Conservation (phyloP, 1,140 invertebrate genomes). For the Temnothorax longispinosus region DNA sequence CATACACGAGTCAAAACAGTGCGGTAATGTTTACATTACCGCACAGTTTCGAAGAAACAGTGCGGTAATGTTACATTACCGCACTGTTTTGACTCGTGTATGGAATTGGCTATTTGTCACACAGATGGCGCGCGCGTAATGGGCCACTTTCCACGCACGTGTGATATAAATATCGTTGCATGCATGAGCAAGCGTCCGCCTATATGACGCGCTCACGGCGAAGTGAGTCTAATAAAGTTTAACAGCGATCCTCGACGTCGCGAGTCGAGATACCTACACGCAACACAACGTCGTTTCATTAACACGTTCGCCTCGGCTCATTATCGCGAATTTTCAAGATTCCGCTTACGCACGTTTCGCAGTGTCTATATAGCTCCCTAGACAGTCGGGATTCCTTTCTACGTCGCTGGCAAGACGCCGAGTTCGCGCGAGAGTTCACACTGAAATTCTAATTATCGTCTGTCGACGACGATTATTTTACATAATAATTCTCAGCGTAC, state of each 20-base stretch:
- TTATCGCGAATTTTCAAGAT: slow-evolving; percentile 70
- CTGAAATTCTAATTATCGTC: slow-evolving; percentile 54
- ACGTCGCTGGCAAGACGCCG: slow-evolving; percentile 43
- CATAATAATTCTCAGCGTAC: slow-evolving; percentile 8
- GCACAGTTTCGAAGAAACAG: no score
- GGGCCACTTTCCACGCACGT: no score
- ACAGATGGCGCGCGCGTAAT: no score
- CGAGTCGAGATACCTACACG: slow-evolving; percentile 24
- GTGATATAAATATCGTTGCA: slow-evolving; percentile 17
- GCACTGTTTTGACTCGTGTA: no score
- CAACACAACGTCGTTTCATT: slow-evolving; percentile 62
- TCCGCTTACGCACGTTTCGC: slow-evolving; percentile 47
- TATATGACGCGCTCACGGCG: neutral
- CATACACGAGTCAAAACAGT: no score
- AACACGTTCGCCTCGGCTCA: slow-evolving; percentile 44
- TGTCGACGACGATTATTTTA: slow-evolving; percentile 5
- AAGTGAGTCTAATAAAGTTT: slow-evolving; percentile 33
- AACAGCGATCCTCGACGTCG: slow-evolving; percentile 50
- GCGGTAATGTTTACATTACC: no score
- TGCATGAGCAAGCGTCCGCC: neutral
- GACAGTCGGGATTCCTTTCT: slow-evolving; percentile 49
- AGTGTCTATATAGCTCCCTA: neutral
- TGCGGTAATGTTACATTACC: no score
- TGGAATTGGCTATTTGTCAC: no score
- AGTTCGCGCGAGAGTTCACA: slow-evolving; percentile 10